Conservation (phyloP, 2,113 vertebrate species). For the Antidorcas marsupialis region DNA sequence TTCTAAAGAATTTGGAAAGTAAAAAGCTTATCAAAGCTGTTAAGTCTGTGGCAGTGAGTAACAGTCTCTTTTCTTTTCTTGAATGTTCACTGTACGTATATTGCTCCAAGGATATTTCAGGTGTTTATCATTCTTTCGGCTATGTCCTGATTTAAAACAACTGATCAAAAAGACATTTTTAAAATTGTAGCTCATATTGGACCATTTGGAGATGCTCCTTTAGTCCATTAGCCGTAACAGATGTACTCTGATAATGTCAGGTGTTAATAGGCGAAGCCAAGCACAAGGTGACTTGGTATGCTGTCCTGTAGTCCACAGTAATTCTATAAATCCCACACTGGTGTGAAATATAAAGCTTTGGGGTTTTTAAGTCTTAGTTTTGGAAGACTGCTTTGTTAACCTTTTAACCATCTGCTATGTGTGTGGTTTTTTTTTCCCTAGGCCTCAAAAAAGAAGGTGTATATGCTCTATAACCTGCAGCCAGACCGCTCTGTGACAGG, state of each 20-base stretch:
- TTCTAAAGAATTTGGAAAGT: slow-evolving; percentile 98
- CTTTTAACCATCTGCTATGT: slow-evolving; percentile 31
- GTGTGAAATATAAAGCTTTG: background rate
- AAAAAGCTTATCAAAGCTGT: slow-evolving; percentile 99
- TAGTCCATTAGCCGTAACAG: background rate
- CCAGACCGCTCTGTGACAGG: slow-evolving; percentile 96
- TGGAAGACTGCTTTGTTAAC: background rate
- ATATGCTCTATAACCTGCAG: slow-evolving; percentile 97
- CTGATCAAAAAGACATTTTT: background rate
- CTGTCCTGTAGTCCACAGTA: background rate
- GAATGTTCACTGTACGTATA: background rate
- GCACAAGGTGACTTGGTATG: background rate
- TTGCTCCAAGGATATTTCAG: background rate
- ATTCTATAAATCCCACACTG: background rate
- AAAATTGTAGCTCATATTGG: background rate
- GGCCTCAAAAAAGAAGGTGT: slow-evolving; percentile 99
- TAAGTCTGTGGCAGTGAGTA: slow-evolving; percentile 98
- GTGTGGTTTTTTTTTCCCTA: slow-evolving; percentile 60
- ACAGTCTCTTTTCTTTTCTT: background rate
- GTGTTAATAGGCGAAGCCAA: background rate
- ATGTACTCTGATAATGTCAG: background rate
- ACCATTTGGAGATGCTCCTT: background rate
- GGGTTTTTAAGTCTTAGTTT: background rate
- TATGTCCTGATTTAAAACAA: slow-evolving; percentile 8
- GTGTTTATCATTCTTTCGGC: background rate